Evolutionary conservation across 2,888 invertebrate genomes (phyloP).

Genomic region (Drosophila leonis): DNA sequence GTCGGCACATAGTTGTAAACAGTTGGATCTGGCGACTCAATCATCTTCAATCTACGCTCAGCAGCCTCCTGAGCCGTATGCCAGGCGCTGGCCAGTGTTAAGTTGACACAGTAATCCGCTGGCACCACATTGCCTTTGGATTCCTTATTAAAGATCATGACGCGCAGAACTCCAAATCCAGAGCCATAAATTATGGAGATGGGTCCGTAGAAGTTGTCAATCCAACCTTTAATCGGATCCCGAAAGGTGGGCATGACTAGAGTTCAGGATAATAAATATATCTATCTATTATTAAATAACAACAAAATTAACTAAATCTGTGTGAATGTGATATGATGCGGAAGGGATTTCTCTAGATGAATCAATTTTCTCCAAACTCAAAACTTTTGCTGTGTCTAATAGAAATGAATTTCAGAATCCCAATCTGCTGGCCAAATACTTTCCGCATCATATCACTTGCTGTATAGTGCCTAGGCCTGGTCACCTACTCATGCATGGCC

Average conservation of each 20-base stretch:
- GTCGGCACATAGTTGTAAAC: constrained; percentile 94
- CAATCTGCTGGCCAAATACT: too few relatives aligned
- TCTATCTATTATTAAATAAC: neutral
- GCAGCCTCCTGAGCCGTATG: constrained; percentile 78
- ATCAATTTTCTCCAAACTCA: too few relatives aligned
- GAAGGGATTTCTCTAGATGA: too few relatives aligned
- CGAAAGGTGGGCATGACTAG: constrained; percentile 83
- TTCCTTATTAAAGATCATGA: constrained; percentile 62
- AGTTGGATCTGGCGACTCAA: constrained; percentile 29
- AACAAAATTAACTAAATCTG: neutral
- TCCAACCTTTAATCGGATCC: constrained; percentile 88
- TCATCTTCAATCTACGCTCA: neutral
- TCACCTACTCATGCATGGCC: constrained; percentile 89
- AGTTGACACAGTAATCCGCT: constrained; percentile 85
- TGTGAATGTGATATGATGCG: neutral
- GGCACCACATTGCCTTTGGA: constrained; percentile 85
- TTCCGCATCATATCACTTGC: too few relatives aligned
- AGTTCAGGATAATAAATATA: neutral
- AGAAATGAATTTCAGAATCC: too few relatives aligned
- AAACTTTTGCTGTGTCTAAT: too few relatives aligned
- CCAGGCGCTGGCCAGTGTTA: constrained; percentile 85
- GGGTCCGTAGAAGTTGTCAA: constrained; percentile 89
- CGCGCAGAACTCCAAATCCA: constrained; percentile 87
- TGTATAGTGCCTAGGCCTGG: neutral
- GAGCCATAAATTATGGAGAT: constrained; percentile 85